Conservation (phyloP, 2,888 invertebrate species). For the Dione vanillae region DNA sequence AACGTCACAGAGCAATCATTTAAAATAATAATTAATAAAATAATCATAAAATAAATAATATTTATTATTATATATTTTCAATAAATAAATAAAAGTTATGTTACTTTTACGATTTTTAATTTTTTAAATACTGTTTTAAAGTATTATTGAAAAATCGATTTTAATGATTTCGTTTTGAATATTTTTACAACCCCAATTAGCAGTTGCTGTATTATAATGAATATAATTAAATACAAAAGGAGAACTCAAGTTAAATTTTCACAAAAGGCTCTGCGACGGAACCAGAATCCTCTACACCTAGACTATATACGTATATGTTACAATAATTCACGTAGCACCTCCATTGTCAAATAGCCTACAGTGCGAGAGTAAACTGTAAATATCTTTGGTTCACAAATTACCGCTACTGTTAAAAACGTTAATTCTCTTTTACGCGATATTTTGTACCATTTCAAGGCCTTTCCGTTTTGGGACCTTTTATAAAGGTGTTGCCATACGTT, state of each 20-base stretch:
- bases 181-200: too few relatives aligned
- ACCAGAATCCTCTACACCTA: conserved; percentile 20
- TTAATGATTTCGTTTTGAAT: too few relatives aligned
- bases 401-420: conserved; percentile 34
- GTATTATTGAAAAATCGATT: too few relatives aligned
- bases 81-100: background rate
- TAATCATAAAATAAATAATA: too few relatives aligned
- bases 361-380: conserved; percentile 47
- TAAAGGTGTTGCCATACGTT: conserved; percentile 21
- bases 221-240: background rate
- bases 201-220: too few relatives aligned
- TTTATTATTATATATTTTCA: background rate
- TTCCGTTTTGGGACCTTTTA: conserved; percentile 13
- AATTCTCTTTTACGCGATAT: conserved; percentile 20
- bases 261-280: conserved; percentile 17
- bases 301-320: conserved; percentile 32
- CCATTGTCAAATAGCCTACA: conserved; percentile 42
- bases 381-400: conserved; percentile 46
- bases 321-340: conserved; percentile 56
- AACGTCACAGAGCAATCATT: conserved; percentile 1
- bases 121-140: too few relatives aligned
- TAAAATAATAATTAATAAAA: background rate
- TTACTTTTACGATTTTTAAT: too few relatives aligned
- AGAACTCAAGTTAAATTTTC: background rate
- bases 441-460: conserved; percentile 37